A percentile compares a stretch with the other conserved stretches of the same genome.
Conservation (phyloP, 2,113 vertebrate species). For the Notothenia coriiceps region DNA sequence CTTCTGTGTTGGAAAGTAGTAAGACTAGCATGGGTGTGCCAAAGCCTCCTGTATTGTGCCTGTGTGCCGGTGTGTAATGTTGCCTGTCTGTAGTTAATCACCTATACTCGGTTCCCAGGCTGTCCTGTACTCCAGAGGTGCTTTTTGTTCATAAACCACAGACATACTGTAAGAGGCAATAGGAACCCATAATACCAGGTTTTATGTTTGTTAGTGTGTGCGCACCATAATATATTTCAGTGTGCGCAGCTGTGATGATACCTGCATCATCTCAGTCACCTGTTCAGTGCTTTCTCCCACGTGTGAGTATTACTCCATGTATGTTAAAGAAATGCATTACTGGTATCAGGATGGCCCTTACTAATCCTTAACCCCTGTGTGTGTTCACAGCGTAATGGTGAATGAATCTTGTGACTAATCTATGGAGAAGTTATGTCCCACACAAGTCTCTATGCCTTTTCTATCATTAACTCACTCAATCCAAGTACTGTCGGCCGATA, state of each 20-base stretch:
- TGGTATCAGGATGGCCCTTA: constrained; percentile 56
- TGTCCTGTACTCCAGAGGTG: constrained; percentile 67
- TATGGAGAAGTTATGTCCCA: constrained; percentile 45
- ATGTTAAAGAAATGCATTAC: constrained; percentile 42
- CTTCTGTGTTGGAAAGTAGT: constrained; percentile 81
- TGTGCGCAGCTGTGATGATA: constrained; percentile 18
- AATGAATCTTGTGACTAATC: constrained; percentile 60
- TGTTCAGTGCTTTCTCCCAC: constrained; percentile 36
- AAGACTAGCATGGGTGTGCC: constrained; percentile 85
- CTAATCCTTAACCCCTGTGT: constrained; percentile 53
- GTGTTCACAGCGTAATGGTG: constrained; percentile 54
- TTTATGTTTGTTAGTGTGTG: constrained; percentile 47
- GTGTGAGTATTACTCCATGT: constrained; percentile 52
- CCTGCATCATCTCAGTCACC: constrained; percentile 32
- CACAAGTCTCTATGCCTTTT: constrained; percentile 66
- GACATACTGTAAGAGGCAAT: constrained; percentile 72
- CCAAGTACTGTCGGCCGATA: constrained; percentile 61
- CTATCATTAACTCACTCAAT: constrained; percentile 54
- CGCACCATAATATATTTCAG: constrained; percentile 25
- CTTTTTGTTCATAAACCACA: constrained; percentile 59
- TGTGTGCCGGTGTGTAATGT: constrained; percentile 70
- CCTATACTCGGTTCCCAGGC: constrained; percentile 59
- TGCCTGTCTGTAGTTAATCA: constrained; percentile 71
- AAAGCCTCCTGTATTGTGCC: constrained; percentile 81
- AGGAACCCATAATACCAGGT: constrained; percentile 58